These are phyloP conservation scores for Drosophila histrio DNA, from an alignment of 2,888 invertebrate species.

Conservation along the genomic window DNA sequence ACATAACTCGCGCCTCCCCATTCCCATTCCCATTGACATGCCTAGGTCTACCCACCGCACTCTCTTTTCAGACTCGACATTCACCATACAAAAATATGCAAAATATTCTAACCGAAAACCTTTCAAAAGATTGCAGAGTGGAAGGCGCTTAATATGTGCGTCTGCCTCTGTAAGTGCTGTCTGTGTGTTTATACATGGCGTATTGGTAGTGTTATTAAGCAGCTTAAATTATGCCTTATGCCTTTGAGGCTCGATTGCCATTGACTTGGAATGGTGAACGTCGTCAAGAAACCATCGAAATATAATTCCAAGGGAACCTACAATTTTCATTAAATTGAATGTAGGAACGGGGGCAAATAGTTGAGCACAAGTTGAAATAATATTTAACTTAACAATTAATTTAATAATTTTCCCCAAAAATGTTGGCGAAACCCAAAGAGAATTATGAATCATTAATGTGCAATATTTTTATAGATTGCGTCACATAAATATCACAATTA, in stretches of 20 bases:
- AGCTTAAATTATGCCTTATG: constrained; percentile 14
- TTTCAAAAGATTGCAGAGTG: constrained; percentile 69
- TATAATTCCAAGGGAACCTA: neutral
- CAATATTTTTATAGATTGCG: no score
- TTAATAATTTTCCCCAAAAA: neutral
- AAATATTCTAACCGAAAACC: constrained; percentile 74
- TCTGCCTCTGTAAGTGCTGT: constrained; percentile 4
- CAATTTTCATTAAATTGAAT: neutral
- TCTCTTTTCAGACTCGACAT: constrained; percentile 33
- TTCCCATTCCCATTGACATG: neutral
- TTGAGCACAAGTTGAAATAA: neutral
- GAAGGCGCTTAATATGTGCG: constrained; percentile 17
- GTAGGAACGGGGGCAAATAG: neutral
- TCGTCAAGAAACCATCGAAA: constrained; percentile 10
- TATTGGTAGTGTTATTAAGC: constrained; percentile 58
- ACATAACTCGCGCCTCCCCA: constrained; percentile 10
- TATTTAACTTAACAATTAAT: neutral
- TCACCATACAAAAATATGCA: constrained; percentile 67
- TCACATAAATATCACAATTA: neutral
- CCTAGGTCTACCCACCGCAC: neutral
- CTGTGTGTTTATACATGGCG: constrained; percentile 13
- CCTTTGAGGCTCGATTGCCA: constrained; percentile 7
- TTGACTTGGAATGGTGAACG: constrained; percentile 18
- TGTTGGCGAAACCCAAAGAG: no score
- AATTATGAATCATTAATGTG: no score